phyloP scores from a whole-genome alignment of 2,797 vertebrate species.

The Hydrophis major region DNA sequence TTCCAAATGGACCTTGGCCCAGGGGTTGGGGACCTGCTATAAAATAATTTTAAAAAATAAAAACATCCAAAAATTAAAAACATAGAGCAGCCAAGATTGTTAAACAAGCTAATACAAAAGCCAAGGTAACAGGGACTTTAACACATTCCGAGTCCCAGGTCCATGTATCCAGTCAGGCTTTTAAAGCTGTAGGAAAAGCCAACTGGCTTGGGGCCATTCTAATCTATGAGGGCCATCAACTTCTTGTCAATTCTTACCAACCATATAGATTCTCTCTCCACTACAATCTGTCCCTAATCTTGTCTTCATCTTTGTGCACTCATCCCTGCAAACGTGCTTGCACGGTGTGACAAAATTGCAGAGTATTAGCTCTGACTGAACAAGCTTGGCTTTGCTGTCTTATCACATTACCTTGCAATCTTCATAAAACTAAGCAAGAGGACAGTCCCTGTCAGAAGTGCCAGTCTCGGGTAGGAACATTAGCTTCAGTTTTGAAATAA shows the following conservation, averaged over 20 bases:
- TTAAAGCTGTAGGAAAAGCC: background rate
- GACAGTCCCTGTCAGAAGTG: background rate
- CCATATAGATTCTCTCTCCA: background rate
- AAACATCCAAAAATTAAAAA: no score
- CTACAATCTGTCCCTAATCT: background rate
- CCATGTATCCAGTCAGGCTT: background rate
- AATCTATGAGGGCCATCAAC: background rate
- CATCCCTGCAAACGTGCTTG: background rate
- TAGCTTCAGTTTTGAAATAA: background rate
- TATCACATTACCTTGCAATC: background rate
- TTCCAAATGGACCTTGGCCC: no score
- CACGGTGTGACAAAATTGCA: background rate
- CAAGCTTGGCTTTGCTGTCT: background rate
- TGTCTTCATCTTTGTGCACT: background rate
- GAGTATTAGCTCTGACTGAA: background rate
- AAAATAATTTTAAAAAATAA: no score
- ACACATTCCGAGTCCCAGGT: background rate
- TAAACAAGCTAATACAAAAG: background rate
- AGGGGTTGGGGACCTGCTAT: no score
- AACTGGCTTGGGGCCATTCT: background rate
- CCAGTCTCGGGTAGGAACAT: background rate
- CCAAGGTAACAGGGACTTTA: background rate
- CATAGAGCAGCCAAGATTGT: no score
- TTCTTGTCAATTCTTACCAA: background rate
- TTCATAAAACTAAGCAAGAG: background rate